phyloP scores from a whole-genome alignment of 2,888 invertebrate species.

The Panopea generosa region DNA sequence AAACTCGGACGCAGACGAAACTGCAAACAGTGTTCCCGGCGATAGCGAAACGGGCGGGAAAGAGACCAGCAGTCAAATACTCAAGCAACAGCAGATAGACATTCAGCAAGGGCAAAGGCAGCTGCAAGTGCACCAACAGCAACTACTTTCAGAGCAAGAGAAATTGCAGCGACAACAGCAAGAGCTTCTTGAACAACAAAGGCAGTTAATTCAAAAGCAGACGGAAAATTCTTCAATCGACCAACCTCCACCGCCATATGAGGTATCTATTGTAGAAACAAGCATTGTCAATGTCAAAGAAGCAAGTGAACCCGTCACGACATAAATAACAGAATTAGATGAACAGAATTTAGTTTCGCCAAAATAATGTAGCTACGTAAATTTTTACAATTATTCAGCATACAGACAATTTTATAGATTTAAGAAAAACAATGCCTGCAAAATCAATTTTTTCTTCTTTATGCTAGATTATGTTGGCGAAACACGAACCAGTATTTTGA shows the following conservation, averaged over 20 bases:
- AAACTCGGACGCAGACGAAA: neutral
- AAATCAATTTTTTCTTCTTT: too few species aligned
- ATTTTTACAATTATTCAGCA: too few species aligned
- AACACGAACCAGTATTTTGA: too few species aligned
- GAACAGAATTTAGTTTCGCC: too few species aligned
- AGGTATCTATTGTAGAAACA: too few species aligned
- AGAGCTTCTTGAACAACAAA: slow-evolving; percentile 31
- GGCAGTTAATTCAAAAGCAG: slow-evolving; percentile 18
- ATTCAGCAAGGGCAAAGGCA: slow-evolving; percentile 25
- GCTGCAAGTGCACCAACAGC: slow-evolving; percentile 35
- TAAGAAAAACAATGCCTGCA: too few species aligned
- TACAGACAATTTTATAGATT: too few species aligned
- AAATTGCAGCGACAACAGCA: slow-evolving; percentile 38
- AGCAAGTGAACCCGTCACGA: neutral
- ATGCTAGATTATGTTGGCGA: too few species aligned
- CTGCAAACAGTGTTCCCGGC: neutral
- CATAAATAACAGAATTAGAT: too few species aligned
- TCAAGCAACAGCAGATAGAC: neutral
- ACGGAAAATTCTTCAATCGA: neutral
- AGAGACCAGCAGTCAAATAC: neutral
- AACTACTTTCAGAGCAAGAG: slow-evolving; percentile 28
- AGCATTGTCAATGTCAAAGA: neutral
- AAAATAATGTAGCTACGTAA: too few species aligned
- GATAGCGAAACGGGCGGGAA: neutral
- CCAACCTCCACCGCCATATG: slow-evolving; percentile 14